phyloP scores from a whole-genome alignment of 2,797 vertebrate species.

The Rhinoraja longicauda region DNA sequence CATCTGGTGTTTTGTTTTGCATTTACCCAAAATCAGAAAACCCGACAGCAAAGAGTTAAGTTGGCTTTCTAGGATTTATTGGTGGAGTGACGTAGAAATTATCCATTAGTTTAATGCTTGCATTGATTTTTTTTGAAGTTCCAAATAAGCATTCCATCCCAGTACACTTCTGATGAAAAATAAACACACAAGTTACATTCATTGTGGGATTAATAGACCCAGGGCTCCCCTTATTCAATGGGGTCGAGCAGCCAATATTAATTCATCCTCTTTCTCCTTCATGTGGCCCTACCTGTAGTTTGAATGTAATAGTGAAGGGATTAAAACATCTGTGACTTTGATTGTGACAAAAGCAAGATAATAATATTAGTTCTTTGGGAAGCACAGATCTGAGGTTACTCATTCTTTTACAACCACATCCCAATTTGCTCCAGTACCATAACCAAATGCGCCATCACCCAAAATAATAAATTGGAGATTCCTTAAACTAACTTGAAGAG shows the following conservation, averaged over 20 bases:
- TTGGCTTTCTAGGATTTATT: slow-evolving; percentile 24
- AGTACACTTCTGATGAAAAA: neutral
- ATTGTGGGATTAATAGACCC: neutral
- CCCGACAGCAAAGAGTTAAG: slow-evolving; percentile 18
- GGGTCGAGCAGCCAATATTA: neutral
- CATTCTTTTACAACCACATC: neutral
- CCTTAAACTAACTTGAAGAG: neutral
- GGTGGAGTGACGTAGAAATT: neutral
- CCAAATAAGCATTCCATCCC: too few species aligned
- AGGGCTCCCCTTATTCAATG: neutral
- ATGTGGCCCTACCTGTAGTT: neutral
- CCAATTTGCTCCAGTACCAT: neutral
- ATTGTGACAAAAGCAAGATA: neutral
- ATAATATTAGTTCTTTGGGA: neutral
- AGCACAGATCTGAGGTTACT: neutral
- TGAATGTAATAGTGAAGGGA: neutral
- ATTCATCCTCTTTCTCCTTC: neutral
- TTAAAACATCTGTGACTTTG: neutral
- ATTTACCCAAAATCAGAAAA: slow-evolving; percentile 19
- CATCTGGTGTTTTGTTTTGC: slow-evolving; percentile 18
- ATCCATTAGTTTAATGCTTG: neutral
- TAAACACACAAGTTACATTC: neutral
- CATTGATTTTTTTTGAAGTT: too few species aligned
- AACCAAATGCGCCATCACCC: neutral
- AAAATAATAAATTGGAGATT: neutral